Base-by-base conservation (phyloP, 2,797 vertebrate genomes). In the Limosa lapponica region DNA sequence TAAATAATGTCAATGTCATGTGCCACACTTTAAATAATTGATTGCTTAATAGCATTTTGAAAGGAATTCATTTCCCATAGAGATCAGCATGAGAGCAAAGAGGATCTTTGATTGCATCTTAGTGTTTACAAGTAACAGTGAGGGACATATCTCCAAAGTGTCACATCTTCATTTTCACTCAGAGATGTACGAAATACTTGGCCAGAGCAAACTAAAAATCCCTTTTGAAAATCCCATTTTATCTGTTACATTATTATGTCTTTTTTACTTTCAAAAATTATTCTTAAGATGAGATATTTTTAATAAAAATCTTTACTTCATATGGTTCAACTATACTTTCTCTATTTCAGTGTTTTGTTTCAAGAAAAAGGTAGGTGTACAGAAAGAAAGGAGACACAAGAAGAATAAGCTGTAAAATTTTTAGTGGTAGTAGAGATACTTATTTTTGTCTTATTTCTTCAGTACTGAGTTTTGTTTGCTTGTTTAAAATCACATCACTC, bases 21-120 rank as follows among this genome's bases (percentile, higher is more conserved):
- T 77, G n/a, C 54, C 37, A 25, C 16, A 28, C 20, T 79, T 94
- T 95, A 93, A 96, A 96, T 94, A 93, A 94, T 90, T 93, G 57
- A 95, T 81, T 87, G 10, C 41, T 83, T 81, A 92, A 89, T 89
- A 89, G 39, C 48, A 87, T 82, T 93, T 95, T 92, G 52, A 90
- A 87, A 36, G 51, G 30, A 95, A 87, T 82, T 84, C 55, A 39
- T 25, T 82, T 93, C 78, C 48, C 55, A 48, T 8, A 72, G 70
- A 70, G 37, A 49, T 61, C 41, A 79, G 52, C 25, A 44, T 61
- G 67, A 82, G 13, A 69, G n/a, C n/a, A 78, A 67, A 73, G 34
- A 67, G 17, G 4, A 65, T 84, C 28, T 48, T 87, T 75, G n/a
- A 83, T 55, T 94, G 46, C 41, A 46, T 89, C 95, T 91, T 51